phyloP scores from a whole-genome alignment of 2,888 invertebrate species.

The Latheticus oryzae region DNA sequence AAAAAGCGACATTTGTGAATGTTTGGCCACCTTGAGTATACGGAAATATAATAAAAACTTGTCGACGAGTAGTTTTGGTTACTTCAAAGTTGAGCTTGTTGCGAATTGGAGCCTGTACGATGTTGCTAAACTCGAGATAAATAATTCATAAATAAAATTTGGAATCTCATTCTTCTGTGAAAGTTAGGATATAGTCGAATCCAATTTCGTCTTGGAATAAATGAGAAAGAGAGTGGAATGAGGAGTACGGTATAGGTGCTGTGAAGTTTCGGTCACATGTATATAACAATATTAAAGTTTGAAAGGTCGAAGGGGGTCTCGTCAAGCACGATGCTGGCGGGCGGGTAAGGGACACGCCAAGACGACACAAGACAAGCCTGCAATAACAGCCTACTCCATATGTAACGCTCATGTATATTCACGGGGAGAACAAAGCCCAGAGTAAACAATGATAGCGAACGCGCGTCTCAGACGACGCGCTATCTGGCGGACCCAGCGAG shows the following conservation, averaged over 20 bases:
- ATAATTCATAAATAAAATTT: constrained; percentile 50
- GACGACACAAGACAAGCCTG: constrained; percentile 50
- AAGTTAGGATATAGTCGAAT: constrained; percentile 46
- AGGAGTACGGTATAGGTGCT: constrained; percentile 16
- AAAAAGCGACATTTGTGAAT: constrained; percentile 8
- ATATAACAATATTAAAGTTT: constrained; percentile 53
- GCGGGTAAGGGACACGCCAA: constrained; percentile 37
- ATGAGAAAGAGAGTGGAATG: constrained; percentile 22
- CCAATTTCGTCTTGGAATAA: constrained; percentile 37
- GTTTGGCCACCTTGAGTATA: too few species aligned
- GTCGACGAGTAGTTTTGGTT: constrained; percentile 25
- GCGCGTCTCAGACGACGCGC: constrained; percentile 53
- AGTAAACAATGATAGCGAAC: constrained; percentile 63
- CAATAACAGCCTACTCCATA: constrained; percentile 65
- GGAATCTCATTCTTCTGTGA: constrained; percentile 45
- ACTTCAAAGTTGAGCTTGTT: constrained; percentile 23
- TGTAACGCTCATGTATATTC: constrained; percentile 67
- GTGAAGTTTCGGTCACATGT: constrained; percentile 16
- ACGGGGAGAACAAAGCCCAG: constrained; percentile 63
- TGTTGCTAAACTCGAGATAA: constrained; percentile 40
- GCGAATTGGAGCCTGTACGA: constrained; percentile 34
- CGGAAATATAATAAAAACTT: constrained; percentile 37
- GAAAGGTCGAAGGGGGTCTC: constrained; percentile 45
- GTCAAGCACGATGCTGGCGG: constrained; percentile 43
- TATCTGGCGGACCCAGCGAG: constrained; percentile 62